A percentile compares a stretch with the other conserved stretches of the same genome.
Conservation (phyloP, 2,888 invertebrate genomes). For the Cerceris ruficornis region DNA sequence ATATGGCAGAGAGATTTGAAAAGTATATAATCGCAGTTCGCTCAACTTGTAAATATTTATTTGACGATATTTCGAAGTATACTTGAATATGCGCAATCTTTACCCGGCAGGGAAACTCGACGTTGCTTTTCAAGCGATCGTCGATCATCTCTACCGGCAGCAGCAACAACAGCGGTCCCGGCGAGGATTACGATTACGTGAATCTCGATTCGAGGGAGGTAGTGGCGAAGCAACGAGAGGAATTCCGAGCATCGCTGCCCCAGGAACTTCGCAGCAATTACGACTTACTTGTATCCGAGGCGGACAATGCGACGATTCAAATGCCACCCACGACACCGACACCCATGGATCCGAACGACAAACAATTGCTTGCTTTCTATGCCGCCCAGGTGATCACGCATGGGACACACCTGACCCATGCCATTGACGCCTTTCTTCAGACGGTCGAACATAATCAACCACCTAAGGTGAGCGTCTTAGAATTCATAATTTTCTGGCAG, state of each 20-base stretch:
- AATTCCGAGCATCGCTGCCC: slow-evolving; percentile 88
- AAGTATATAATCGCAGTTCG: too few relatives aligned
- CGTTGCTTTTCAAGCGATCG: slow-evolving; percentile 88
- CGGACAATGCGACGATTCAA: slow-evolving; percentile 85
- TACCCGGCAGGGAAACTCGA: slow-evolving; percentile 87
- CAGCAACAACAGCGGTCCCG: slow-evolving; percentile 84
- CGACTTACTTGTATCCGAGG: slow-evolving; percentile 89
- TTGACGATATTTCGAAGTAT: neutral
- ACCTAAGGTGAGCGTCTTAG: slow-evolving; percentile 86
- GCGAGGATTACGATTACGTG: slow-evolving; percentile 96
- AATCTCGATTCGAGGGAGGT: slow-evolving; percentile 90
- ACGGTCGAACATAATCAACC: slow-evolving; percentile 97
- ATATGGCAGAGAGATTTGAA: too few relatives aligned
- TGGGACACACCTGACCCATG: slow-evolving; percentile 91
- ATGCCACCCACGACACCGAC: slow-evolving; percentile 80
- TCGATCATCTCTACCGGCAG: slow-evolving; percentile 77
- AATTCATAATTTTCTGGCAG: slow-evolving; percentile 39
- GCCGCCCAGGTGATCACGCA: slow-evolving; percentile 93
- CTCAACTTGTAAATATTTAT: too few relatives aligned
- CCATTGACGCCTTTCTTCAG: slow-evolving; percentile 95
- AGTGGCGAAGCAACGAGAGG: slow-evolving; percentile 88
- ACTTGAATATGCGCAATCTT: neutral
- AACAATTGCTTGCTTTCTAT: slow-evolving; percentile 93
- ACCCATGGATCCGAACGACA: slow-evolving; percentile 88
- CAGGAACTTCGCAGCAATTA: slow-evolving; percentile 89